phyloP scores from a whole-genome alignment of 2,888 invertebrate genomes.

The Dolichomitus sp. region DNA sequence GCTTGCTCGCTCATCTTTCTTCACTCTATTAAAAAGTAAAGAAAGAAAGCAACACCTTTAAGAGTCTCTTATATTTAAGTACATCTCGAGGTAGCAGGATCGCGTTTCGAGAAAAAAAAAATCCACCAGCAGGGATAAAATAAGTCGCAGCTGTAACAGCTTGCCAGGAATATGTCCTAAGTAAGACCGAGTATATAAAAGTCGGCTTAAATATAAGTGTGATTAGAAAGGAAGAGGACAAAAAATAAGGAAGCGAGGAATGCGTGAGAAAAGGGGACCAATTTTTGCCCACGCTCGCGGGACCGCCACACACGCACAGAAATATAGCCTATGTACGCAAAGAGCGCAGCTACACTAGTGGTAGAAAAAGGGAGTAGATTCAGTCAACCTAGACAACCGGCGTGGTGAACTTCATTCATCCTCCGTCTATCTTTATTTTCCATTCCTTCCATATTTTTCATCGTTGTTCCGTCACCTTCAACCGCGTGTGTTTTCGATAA shows the following conservation, averaged over 20 bases:
- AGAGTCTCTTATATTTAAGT: conserved; percentile 34
- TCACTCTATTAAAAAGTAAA: conserved; percentile 37
- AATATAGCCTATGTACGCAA: not conserved
- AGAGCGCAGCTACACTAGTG: conserved; percentile 8
- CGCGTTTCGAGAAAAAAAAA: conserved; percentile 32
- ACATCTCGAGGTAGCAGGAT: conserved; percentile 24
- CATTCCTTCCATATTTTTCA: conserved; percentile 16
- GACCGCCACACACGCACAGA: conserved; percentile 36
- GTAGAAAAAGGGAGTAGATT: conserved; percentile 28
- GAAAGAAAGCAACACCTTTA: conserved; percentile 12
- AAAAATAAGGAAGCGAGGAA: conserved; percentile 39
- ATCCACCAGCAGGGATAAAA: conserved; percentile 18
- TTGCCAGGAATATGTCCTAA: conserved; percentile 34
- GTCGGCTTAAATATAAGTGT: conserved; percentile 56
- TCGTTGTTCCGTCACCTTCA: conserved; percentile 20
- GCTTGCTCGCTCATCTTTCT: conserved; percentile 50
- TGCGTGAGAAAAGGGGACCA: conserved; percentile 77
- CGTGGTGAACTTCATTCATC: not conserved
- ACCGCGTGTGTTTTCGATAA: conserved; percentile 30
- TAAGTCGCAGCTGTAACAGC: conserved; percentile 23
- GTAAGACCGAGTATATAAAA: conserved; percentile 55
- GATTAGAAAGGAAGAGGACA: conserved; percentile 3
- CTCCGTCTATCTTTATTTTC: conserved; percentile 12
- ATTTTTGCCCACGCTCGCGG: conserved; percentile 76
- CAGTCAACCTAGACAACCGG: conserved; percentile 14